These are phyloP conservation scores for Dicaeum eximium DNA, from an alignment of 2,113 vertebrate species.

Conservation along the genomic window DNA sequence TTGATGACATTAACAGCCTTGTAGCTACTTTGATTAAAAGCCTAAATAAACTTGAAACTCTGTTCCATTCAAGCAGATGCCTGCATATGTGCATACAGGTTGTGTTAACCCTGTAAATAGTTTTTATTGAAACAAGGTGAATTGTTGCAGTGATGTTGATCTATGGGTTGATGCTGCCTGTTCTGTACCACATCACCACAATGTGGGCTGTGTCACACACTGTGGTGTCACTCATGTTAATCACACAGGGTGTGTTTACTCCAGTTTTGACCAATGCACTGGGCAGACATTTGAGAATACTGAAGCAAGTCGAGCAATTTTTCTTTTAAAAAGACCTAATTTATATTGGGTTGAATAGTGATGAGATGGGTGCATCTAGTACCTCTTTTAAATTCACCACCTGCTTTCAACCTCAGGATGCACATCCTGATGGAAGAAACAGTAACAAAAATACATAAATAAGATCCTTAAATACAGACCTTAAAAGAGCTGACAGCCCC, in stretches of 20 bases:
- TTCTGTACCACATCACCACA: background rate
- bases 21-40: background rate
- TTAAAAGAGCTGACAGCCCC: background rate
- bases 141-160: background rate
- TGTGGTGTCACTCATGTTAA: background rate
- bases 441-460: background rate
- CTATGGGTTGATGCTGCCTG: background rate
- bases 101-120: background rate
- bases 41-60: background rate
- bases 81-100: background rate
- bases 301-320: background rate
- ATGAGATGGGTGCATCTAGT: background rate
- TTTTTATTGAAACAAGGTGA: background rate
- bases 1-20: background rate
- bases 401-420: background rate
- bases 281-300: background rate
- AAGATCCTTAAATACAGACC: background rate
- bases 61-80: background rate
- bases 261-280: background rate
- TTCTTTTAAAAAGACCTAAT: background rate
- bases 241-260: background rate
- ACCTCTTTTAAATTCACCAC: conserved; percentile 2
- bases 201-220: background rate
- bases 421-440: background rate
- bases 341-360: background rate